A percentile compares a stretch with the other conserved stretches of the same genome.
phyloP scores from a whole-genome alignment of 2,113 vertebrate genomes.

The Hemiprocne comata region DNA sequence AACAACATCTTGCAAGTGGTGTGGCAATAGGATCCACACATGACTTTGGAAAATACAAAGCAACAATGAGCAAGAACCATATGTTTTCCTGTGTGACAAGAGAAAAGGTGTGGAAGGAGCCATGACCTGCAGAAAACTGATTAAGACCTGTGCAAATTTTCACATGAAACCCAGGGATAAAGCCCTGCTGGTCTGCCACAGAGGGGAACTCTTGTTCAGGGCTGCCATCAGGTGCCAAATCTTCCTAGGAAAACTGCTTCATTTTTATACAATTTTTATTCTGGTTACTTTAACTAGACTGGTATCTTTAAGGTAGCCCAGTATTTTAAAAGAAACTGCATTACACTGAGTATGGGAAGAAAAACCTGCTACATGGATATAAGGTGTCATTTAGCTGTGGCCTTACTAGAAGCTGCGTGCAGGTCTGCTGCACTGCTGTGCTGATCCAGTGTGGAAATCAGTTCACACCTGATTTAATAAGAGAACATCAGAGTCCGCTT shows the following conservation, averaged over 20 bases:
- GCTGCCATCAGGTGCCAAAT: background rate
- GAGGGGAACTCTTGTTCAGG: background rate
- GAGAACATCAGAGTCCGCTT: background rate
- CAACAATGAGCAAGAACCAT: constrained; percentile 22
- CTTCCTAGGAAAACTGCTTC: background rate
- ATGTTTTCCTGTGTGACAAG: constrained; percentile 21
- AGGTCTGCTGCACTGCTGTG: background rate
- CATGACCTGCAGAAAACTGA: background rate
- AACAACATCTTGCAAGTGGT: constrained; percentile 45
- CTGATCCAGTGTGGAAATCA: background rate
- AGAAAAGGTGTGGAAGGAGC: constrained; percentile 21
- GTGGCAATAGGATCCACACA: background rate
- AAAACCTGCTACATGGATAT: background rate
- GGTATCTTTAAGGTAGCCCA: background rate
- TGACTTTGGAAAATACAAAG: constrained; percentile 15
- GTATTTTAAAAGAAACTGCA: background rate
- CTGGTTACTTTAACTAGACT: background rate
- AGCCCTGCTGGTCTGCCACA: background rate
- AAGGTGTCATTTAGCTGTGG: background rate
- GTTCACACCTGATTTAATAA: background rate
- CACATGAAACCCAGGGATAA: background rate
- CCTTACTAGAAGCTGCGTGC: background rate
- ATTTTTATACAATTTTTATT: background rate
- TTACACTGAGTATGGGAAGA: background rate
- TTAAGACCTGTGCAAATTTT: background rate